These are phyloP conservation scores for Drosophila tristis DNA, from an alignment of 1,140 invertebrate species.

Conservation along the genomic window DNA sequence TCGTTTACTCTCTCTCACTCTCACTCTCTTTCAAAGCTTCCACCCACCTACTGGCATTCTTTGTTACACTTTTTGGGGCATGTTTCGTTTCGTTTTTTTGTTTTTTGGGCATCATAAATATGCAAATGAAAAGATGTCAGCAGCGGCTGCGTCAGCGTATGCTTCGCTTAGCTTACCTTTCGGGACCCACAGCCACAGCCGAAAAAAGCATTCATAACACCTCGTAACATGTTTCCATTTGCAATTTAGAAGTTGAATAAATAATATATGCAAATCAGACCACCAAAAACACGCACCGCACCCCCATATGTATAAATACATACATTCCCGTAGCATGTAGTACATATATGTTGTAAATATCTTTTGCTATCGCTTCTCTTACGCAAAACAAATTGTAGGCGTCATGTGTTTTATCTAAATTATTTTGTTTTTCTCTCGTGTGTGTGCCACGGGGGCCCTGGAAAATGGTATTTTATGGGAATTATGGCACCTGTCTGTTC, in stretches of 20 bases:
- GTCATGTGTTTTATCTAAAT: conserved; percentile 64
- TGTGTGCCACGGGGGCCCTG: conserved; percentile 26
- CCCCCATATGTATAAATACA: conserved; percentile 1
- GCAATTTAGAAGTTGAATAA: conserved; percentile 72
- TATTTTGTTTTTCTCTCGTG: conserved; percentile 41
- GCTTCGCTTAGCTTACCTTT: conserved; percentile 5
- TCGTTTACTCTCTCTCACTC: neutral
- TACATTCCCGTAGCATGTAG: neutral
- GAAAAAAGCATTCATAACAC: conserved; percentile 30
- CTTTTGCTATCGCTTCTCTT: conserved; percentile 30
- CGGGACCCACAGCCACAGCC: neutral
- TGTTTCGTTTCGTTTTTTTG: neutral
- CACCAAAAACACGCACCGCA: conserved; percentile 18
- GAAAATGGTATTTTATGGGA: conserved; percentile 36
- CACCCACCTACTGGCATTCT: conserved; percentile 29
- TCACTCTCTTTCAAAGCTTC: neutral
- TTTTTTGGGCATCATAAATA: conserved; percentile 22
- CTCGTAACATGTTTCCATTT: conserved; percentile 58
- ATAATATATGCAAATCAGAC: conserved; percentile 65
- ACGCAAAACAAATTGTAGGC: conserved; percentile 63
- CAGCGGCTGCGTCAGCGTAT: conserved; percentile 2
- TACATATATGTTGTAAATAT: neutral
- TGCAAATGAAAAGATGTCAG: conserved; percentile 27
- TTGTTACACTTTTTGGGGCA: no score
- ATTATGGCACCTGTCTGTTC: conserved; percentile 56